Conservation (phyloP, 2,113 vertebrate species). For the Sorex araneus region DNA sequence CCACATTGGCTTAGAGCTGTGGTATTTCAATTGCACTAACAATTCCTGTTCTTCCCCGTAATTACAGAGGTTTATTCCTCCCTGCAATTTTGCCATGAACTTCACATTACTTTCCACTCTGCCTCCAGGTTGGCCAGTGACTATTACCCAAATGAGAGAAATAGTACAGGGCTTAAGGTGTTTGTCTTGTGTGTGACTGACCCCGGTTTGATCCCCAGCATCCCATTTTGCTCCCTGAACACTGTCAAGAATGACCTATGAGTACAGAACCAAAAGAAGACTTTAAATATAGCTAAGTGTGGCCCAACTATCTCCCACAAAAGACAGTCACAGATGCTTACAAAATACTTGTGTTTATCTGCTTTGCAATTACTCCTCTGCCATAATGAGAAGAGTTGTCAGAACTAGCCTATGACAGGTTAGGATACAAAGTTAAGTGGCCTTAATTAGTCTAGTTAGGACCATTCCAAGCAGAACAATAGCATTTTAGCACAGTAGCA, state of each 20-base stretch:
- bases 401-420: not conserved
- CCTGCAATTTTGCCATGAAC: not conserved
- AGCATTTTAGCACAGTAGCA: too few species aligned
- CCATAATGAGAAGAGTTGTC: not conserved
- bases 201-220: too few species aligned
- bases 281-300: too few species aligned
- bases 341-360: not conserved
- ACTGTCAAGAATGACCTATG: too few species aligned
- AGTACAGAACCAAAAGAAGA: too few species aligned
- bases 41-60: not conserved
- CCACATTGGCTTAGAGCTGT: not conserved
- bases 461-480: not conserved
- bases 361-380: conserved; percentile 10
- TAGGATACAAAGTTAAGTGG: not conserved
- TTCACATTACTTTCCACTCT: not conserved
- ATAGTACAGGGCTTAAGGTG: too few species aligned
- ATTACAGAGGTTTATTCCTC: not conserved
- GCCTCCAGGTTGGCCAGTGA: not conserved
- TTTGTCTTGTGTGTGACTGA: too few species aligned
- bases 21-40: not conserved
- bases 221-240: too few species aligned
- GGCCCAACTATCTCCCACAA: not conserved
- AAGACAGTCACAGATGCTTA: not conserved
- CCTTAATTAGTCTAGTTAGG: not conserved
- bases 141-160: not conserved